These are phyloP conservation scores for Synchiropus splendidus DNA, from an alignment of 2,113 vertebrate genomes.

Conservation along the genomic window DNA sequence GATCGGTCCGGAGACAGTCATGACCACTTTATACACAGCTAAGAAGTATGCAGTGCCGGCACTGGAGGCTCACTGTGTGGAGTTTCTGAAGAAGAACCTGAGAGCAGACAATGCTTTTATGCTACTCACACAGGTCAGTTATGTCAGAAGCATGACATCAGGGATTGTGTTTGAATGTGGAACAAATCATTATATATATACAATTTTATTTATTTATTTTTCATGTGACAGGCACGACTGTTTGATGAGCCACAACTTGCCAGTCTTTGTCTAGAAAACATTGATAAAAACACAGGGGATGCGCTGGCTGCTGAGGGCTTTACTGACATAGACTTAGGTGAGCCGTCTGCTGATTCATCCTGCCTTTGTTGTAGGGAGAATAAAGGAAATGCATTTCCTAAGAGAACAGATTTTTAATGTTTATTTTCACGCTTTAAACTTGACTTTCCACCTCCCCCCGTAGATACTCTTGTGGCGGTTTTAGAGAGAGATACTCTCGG, in stretches of 20 bases:
- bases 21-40: conserved; percentile 94
- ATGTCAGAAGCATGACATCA: neutral
- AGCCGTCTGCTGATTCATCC: neutral
- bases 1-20: conserved; percentile 95
- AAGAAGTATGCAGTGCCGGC: conserved; percentile 96
- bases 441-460: neutral
- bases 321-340: conserved; percentile 92
- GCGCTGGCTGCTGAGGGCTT: conserved; percentile 91
- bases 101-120: conserved; percentile 93
- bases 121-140: conserved; percentile 88
- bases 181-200: too few relatives aligned
- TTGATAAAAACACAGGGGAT: conserved; percentile 92
- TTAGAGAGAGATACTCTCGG: conserved; percentile 91
- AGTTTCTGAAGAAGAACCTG: conserved; percentile 95
- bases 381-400: too few relatives aligned
- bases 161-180: too few relatives aligned
- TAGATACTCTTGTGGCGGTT: conserved; percentile 90
- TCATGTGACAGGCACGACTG: conserved; percentile 74
- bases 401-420: neutral
- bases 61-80: conserved; percentile 92
- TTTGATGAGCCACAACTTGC: conserved; percentile 95
- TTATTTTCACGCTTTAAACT: neutral
- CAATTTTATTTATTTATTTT: too few relatives aligned
- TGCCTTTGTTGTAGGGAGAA: neutral
- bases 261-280: conserved; percentile 93